Evolutionary conservation across 2,888 invertebrate species (phyloP).

Genomic region (Polyploca ridens): DNA sequence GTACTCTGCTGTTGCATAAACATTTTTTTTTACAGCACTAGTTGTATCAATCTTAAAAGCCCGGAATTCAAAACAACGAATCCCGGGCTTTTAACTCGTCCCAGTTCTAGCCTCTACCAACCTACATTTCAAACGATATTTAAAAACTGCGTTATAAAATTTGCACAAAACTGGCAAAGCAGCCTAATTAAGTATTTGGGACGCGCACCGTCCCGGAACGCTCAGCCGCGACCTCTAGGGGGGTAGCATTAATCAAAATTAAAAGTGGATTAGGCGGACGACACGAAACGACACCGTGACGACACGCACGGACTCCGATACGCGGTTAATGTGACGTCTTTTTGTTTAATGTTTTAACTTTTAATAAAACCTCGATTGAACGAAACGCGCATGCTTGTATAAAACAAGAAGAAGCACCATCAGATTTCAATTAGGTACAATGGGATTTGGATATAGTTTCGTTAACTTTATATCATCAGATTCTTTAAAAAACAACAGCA

Average conservation of each 20-base stretch:
- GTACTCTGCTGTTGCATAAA: too few relatives aligned
- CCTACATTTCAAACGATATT: not conserved
- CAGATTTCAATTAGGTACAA: too few relatives aligned
- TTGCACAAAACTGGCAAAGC: slow-evolving; percentile 27
- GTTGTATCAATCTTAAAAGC: not conserved
- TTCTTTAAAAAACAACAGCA: too few relatives aligned
- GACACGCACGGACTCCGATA: slow-evolving; percentile 23
- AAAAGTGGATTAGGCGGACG: slow-evolving; percentile 74
- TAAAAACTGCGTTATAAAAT: not conserved
- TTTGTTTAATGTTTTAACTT: not conserved
- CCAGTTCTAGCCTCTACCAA: not conserved
- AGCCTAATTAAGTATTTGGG: slow-evolving; percentile 52
- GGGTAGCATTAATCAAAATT: slow-evolving; percentile 78
- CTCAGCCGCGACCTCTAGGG: slow-evolving; percentile 40
- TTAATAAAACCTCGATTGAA: too few relatives aligned
- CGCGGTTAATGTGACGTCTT: not conserved
- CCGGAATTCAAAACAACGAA: not conserved
- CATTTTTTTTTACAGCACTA: not conserved
- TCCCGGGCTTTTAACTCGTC: not conserved
- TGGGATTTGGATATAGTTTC: too few relatives aligned
- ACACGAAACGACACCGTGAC: slow-evolving; percentile 43
- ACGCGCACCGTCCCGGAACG: slow-evolving; percentile 32
- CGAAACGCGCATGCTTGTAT: too few relatives aligned
- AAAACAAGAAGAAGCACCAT: too few relatives aligned
- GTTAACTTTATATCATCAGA: too few relatives aligned